These are phyloP conservation scores for Oncorhynchus clarkii DNA, from an alignment of 2,113 vertebrate species.

Conservation along the genomic window DNA sequence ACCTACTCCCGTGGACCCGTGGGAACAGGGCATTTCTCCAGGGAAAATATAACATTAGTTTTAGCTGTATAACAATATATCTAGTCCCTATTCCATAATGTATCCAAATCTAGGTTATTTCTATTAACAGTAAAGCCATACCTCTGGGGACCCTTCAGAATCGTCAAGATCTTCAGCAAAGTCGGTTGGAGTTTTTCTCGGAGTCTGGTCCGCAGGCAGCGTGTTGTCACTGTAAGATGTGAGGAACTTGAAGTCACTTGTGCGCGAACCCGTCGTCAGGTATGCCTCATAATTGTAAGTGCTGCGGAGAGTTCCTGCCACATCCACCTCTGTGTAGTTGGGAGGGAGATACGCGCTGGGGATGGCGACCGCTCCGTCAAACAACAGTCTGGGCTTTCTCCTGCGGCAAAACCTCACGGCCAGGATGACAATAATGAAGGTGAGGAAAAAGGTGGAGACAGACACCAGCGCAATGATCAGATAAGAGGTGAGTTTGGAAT, in stretches of 20 bases:
- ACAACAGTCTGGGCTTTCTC: too few species aligned
- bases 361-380: constrained; percentile 10
- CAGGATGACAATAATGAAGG: too few species aligned
- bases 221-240: constrained; percentile 20
- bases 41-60: too few species aligned
- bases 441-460: too few species aligned
- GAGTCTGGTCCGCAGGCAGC: constrained; percentile 8
- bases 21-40: too few species aligned
- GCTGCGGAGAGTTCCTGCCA: constrained; percentile 10
- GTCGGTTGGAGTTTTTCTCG: constrained; percentile 14
- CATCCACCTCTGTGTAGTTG: constrained; percentile 15
- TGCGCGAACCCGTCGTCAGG: constrained; percentile 6
- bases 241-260: constrained; percentile 5
- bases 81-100: too few species aligned
- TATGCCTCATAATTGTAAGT: constrained; percentile 25
- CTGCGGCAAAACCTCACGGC: too few species aligned
- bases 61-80: too few species aligned
- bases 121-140: not conserved
- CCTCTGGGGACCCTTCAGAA: not conserved
- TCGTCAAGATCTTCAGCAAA: not conserved
- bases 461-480: too few species aligned
- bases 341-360: constrained; percentile 19
- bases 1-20: too few species aligned
- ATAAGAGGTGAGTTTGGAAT: too few species aligned
- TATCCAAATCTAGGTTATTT: not conserved